Base-by-base conservation (phyloP, 2,113 vertebrate species). In the Catharus minimus region DNA sequence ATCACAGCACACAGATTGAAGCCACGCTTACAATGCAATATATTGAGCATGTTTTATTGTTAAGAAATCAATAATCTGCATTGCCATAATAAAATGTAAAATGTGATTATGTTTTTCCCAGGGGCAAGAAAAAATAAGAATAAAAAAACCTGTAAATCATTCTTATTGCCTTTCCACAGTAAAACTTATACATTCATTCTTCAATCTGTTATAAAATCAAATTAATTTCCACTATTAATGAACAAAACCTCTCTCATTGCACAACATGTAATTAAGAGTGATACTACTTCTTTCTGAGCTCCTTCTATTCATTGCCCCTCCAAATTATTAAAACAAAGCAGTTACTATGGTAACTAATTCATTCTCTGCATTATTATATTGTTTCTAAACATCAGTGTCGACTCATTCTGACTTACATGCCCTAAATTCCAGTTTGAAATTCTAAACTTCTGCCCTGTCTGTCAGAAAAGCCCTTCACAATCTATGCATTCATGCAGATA, bases 301-400 rank as follows among this genome's bases (percentile, higher is more conserved):
- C 55, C 88, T 91, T 94, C 92, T 94, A 92, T 93, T 95, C 91
- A 86, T 18, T 75, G 88, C 68, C 89, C 92, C 84, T 90, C 86
- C 92, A 95, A 95, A 97, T 97, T 94, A 96, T 92, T 95, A 95
- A 95, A 97, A 97, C 95, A 97, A 97, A 96, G 88, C 80, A 79
- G 96, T 96, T 96, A 80, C 96, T 94, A 95, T 95, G 91, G 95
- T 76, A 96, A 96, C 96, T 92, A 96, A 97, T 97, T 96, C 88
- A 95, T 89, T 88, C 92, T 91, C 93, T 94, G 69, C 84, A 92
- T 95, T 94, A 96, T 94, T 95, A 95, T 79, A 95, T 95, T 95
- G 86, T 94, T 91, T 88, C 94, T 87, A 96, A 96, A 95, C 94
- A 94, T 92, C 86, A 84, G 36, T 18, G 21, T 68, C 52, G 33